phyloP scores from a whole-genome alignment of 2,888 invertebrate genomes.

The Aspidapion aeneum region DNA sequence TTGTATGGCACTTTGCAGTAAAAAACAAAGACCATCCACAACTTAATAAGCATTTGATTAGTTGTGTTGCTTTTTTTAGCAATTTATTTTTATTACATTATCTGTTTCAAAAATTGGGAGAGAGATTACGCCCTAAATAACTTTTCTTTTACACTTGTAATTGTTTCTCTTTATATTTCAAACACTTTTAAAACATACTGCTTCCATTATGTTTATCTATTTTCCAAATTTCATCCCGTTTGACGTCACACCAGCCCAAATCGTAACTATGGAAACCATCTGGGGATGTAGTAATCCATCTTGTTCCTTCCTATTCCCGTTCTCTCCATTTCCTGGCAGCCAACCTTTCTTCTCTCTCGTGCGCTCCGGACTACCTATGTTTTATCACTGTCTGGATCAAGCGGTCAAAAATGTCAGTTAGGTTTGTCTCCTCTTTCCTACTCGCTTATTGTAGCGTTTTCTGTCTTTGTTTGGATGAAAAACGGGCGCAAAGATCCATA shows the following conservation, averaged over 20 bases:
- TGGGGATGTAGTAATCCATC: conserved; percentile 45
- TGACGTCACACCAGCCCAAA: conserved; percentile 43
- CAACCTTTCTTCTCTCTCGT: not conserved
- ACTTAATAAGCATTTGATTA: too few species aligned
- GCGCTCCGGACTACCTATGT: not conserved
- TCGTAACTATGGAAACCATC: conserved; percentile 45
- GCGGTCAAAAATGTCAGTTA: not conserved
- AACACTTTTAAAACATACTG: conserved; percentile 15
- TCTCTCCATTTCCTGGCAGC: conserved; percentile 34
- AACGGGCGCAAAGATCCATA: not conserved
- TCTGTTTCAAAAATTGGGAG: too few species aligned
- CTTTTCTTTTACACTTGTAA: too few species aligned
- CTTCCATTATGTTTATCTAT: conserved; percentile 31
- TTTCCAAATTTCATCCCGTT: conserved; percentile 2
- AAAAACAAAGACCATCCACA: too few species aligned
- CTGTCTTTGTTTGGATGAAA: not conserved
- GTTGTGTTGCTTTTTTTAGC: too few species aligned
- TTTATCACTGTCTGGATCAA: not conserved
- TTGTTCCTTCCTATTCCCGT: conserved; percentile 39
- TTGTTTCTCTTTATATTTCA: conserved; percentile 22
- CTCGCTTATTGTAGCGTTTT: not conserved
- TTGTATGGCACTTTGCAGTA: too few species aligned
- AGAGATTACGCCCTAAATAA: too few species aligned
- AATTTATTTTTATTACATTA: too few species aligned
- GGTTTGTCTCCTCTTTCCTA: not conserved